Evolutionary conservation across 2,113 vertebrate species (phyloP), one percentile per base, ranked within the genome.

Genomic region (Chionodraco myersi): DNA sequence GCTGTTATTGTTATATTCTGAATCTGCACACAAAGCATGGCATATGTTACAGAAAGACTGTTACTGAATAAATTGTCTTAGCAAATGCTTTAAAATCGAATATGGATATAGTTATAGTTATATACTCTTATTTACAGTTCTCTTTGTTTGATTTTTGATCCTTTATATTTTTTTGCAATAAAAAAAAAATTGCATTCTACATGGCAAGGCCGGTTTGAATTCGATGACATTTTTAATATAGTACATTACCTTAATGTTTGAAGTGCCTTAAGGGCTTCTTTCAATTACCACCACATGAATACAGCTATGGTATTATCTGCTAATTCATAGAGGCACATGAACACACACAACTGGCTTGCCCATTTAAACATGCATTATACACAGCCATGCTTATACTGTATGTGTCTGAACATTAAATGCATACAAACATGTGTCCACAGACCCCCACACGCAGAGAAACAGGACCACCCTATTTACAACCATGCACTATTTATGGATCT

Each of bases 401-500:
- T n/a, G 10, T 65, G 10, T 70, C 2, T n/a, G 3, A 49, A 72
- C 5, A 54, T 10, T 34, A 49, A 54, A 54, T 36, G 11, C n/a
- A 23, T 21, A 52, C 8, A 62, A 23, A 67, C 0, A 14, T 5
- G 15, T 3, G 1, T 52, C 11, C 13, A 13, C 30, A 73, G 21
- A n/a, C 51, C 36, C 5, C 41, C 48, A 13, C 21, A 48, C 12
- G n/a, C 53, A 23, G 36, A 36, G 5, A 36, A 36, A 36, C n/a
- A 30, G 51, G 71, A 77, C 59, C 73, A 72, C 60, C 10, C 10
- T 87, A 69, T 82, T 82, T 63, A 73, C 51, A 71, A 71, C 71
- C 51, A 36, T 6, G 34, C 77, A 76, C 79, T 86, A 84, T 87
- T 89, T 87, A 51, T 75, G 68, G 49, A 65, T 36, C 75, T 65